phyloP scores from a whole-genome alignment of 2,113 vertebrate species.

The Rhinopomastus cyanomelas region DNA sequence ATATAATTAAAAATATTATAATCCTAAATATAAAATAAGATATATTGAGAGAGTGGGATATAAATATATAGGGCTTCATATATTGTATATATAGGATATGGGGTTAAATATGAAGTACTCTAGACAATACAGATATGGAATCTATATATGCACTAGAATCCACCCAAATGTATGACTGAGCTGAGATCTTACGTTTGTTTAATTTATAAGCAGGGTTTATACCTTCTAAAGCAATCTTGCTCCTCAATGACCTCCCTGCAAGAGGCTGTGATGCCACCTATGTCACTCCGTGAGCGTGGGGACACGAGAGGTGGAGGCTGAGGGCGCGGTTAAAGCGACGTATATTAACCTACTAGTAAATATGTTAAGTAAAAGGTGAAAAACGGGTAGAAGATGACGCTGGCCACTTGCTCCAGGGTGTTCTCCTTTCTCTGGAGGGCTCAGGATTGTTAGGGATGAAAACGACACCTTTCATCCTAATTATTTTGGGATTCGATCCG shows the following conservation, averaged over 20 bases:
- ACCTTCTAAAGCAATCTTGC: background rate
- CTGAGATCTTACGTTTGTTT: background rate
- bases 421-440: background rate
- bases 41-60: too few relatives aligned
- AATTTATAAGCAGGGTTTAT: background rate
- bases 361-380: background rate
- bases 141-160: accelerated
- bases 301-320: background rate
- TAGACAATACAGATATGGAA: too few relatives aligned
- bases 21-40: too few relatives aligned
- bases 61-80: too few relatives aligned
- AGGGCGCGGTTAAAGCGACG: accelerated
- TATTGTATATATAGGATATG: too few relatives aligned
- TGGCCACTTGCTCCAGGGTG: background rate
- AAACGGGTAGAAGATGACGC: background rate
- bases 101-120: too few relatives aligned
- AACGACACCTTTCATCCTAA: background rate
- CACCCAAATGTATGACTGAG: background rate
- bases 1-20: too few relatives aligned
- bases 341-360: too few relatives aligned
- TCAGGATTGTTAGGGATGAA: background rate
- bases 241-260: accelerated
- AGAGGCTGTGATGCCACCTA: background rate
- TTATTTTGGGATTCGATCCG: background rate
- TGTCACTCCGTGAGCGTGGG: accelerated